Conservation (phyloP, 2,888 invertebrate species). For the Apodemia zela region DNA sequence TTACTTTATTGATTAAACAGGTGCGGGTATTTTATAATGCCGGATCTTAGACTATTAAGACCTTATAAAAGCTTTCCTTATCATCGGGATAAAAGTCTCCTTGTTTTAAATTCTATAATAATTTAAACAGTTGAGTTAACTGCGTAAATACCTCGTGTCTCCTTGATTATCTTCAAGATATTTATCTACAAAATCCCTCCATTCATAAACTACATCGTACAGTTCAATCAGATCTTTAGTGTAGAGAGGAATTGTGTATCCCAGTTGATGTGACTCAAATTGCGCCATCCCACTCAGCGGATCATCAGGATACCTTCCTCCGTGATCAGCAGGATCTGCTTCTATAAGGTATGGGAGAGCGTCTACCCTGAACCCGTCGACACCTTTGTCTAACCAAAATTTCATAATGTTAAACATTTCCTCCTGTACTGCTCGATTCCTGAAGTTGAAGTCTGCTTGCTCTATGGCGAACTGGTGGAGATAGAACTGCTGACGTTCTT, state of each 20-base stretch:
- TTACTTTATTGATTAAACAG: too few relatives aligned
- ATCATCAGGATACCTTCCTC: slow-evolving; percentile 69
- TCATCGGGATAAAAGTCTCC: too few relatives aligned
- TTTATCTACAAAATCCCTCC: slow-evolving; percentile 78
- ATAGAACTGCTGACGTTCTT: slow-evolving; percentile 82
- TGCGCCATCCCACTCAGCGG: slow-evolving; percentile 63
- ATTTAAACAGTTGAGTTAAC: too few relatives aligned
- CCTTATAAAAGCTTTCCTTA: too few relatives aligned
- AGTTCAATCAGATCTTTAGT: slow-evolving; percentile 82
- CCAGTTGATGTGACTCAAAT: slow-evolving; percentile 72
- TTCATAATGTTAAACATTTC: slow-evolving; percentile 81
- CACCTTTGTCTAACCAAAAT: slow-evolving; percentile 88
- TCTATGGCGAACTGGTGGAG: slow-evolving; percentile 83
- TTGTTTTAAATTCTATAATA: too few relatives aligned
- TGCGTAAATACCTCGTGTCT: slow-evolving; percentile 56
- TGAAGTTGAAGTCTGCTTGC: slow-evolving; percentile 85
- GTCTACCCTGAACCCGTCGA: slow-evolving; percentile 88
- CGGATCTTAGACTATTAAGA: too few relatives aligned
- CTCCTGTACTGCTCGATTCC: slow-evolving; percentile 76
- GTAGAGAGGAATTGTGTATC: slow-evolving; percentile 80
- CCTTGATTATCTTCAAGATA: slow-evolving; percentile 59
- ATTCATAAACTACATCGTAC: slow-evolving; percentile 77
- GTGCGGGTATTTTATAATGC: too few relatives aligned
- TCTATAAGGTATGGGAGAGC: slow-evolving; percentile 82
- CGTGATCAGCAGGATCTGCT: slow-evolving; percentile 61